These are phyloP conservation scores for Drosophila serrata DNA, from an alignment of 1,140 invertebrate genomes.

Conservation along the genomic window DNA sequence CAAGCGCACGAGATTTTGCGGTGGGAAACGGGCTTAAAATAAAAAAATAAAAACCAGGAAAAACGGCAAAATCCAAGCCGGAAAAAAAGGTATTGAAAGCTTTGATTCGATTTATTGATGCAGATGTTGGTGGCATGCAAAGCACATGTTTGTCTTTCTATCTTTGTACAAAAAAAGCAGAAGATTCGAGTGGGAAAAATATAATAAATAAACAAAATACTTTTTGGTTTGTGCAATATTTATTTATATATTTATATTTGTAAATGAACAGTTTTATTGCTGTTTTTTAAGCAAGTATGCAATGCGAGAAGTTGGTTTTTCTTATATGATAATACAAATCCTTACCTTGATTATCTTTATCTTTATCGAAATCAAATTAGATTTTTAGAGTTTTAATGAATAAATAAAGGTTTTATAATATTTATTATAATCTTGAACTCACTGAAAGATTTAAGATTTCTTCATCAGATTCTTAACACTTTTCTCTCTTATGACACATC, in stretches of 20 bases:
- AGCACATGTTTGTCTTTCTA: slow-evolving; percentile 1
- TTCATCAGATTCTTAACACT: background rate
- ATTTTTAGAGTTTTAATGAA: too few species aligned
- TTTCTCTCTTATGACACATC: background rate
- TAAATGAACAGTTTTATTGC: too few species aligned
- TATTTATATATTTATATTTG: too few species aligned
- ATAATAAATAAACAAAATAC: too few species aligned
- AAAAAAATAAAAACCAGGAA: background rate
- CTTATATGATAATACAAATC: too few species aligned
- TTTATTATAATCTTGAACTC: too few species aligned
- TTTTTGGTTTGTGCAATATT: background rate
- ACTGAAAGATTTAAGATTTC: too few species aligned
- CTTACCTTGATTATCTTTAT: background rate
- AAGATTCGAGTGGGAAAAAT: background rate
- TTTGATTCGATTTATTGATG: slow-evolving; percentile 53
- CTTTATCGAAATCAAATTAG: too few species aligned
- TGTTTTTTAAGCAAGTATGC: background rate
- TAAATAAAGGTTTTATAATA: too few species aligned
- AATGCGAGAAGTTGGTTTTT: too few species aligned
- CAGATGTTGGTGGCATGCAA: slow-evolving; percentile 17
- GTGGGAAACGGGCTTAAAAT: slow-evolving; percentile 24
- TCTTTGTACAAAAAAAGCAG: background rate
- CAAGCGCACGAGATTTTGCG: slow-evolving; percentile 32
- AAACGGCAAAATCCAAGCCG: slow-evolving; percentile 18
- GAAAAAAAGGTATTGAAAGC: slow-evolving; percentile 42